Evolutionary conservation across 2,888 invertebrate genomes (phyloP), one percentile per base, ranked within the genome.

Genomic region (Drosophila parthenogenetica): DNA sequence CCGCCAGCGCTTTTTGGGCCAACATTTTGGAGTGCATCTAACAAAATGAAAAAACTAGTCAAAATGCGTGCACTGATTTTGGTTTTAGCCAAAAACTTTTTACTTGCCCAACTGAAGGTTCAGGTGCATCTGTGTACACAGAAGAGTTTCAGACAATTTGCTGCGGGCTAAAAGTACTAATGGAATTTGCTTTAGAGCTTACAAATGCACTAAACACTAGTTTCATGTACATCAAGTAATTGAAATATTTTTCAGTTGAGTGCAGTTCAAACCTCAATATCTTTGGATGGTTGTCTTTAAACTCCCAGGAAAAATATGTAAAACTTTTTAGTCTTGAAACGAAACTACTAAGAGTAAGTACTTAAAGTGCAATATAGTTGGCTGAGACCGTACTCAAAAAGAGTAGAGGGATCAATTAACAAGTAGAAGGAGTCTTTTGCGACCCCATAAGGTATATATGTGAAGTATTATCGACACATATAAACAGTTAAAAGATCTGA

Each of bases 1-100:
- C 77, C 60, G 70, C 69, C 77, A 77, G 77, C 65, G 39, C 67
- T 73, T 64, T 75, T 73, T 67, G 72, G 55, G 63, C 73, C 79
- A 75, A 53, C 60, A 73, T 51, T 69, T 39, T 57, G 48, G 45
- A 61, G n/a, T 29, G n/a, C 17, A 16, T 45, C 46, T 39, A 42
- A 40, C 45, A 61, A 63, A 71, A 75, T 67, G 53, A 49, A 67
- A 67, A 77, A 77, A 66, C 61, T 43, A 51, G 58, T 50, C 45
- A 14, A 69, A 79, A 68, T 69, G 69, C 60, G 53, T 66, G 69
- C 77, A 64, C 66, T 77, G 72, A 67, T 68, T 72, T 83, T 76
- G 78, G 82, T 68, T 77, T 69, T 75, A 53, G 62, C 29, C 29
- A 8, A 29, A 62, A 58, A 58, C 60, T 76, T 69, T 72, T 43